A percentile compares a stretch with the other conserved stretches of the same genome.
phyloP scores from a whole-genome alignment of 2,888 invertebrate species.

The Diogma glabrata region DNA sequence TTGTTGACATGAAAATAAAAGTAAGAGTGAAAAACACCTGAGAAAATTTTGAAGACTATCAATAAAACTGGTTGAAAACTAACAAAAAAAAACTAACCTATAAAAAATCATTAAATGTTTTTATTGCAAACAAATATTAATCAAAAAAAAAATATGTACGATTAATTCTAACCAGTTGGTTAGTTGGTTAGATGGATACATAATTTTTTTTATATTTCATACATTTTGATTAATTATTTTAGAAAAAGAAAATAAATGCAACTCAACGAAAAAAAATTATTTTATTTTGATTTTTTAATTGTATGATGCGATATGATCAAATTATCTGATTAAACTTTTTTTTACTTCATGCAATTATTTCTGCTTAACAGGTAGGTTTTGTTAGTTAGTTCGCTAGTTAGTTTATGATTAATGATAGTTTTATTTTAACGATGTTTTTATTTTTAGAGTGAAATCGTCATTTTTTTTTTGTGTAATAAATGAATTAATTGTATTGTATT shows the following conservation, averaged over 20 bases:
- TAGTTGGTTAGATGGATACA: constrained; percentile 2
- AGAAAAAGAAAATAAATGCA: too few relatives aligned
- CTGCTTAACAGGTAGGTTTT: constrained; percentile 3
- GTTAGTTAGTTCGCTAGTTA: too few relatives aligned
- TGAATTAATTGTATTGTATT: too few relatives aligned
- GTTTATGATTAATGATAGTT: constrained; percentile 7
- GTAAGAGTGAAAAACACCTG: constrained; percentile 9
- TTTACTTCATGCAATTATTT: constrained; percentile 1
- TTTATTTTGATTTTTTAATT: constrained; percentile 8
- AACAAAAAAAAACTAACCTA: too few relatives aligned
- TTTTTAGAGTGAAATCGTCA: constrained; percentile 7
- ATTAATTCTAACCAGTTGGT: constrained; percentile 8
- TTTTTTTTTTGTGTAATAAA: too few relatives aligned
- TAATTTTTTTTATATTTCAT: constrained; percentile 4
- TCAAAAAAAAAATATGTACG: constrained; percentile 6
- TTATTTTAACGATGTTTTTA: background rate
- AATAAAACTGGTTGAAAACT: constrained; percentile 3
- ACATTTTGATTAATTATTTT: too few relatives aligned
- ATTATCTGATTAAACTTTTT: constrained; percentile 8
- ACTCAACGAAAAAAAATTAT: background rate
- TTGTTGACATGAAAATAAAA: constrained; percentile 7
- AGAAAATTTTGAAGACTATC: background rate
- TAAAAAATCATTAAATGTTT: too few relatives aligned
- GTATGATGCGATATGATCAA: constrained; percentile 8
- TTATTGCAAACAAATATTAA: too few relatives aligned